A percentile compares a stretch with the other conserved stretches of the same genome.
These are phyloP conservation scores for western clawed frog (Xenopus tropicalis) DNA, from an alignment of 2,113 vertebrate species.

Conservation along the genomic window UCB_Xtro_10.0 CM004448.2:109556501-109557000, in stretches of 20 bases:
- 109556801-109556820: conserved; percentile 52
- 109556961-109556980: too few species aligned
- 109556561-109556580: conserved; percentile 62
- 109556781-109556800: conserved; percentile 77
- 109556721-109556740: conserved; percentile 70
- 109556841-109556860: too few species aligned
- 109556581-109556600: conserved; percentile 71
- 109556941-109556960: too few species aligned
- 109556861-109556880: too few species aligned
- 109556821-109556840: background rate
- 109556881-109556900: too few species aligned
- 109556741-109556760: conserved; percentile 74
- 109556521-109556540: conserved; percentile 43
- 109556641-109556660: conserved; percentile 68
- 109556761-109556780: conserved; percentile 75
- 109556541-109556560: conserved; percentile 77
- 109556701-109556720: conserved; percentile 78
- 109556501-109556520: too few species aligned
- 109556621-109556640: conserved; percentile 75
- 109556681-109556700: conserved; percentile 72
- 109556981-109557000: too few species aligned
- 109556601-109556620: conserved; percentile 72
- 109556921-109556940: too few species aligned
- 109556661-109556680: conserved; percentile 59
- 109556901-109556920: too few species aligned